phyloP scores from a whole-genome alignment of 2,797 vertebrate genomes.

The Spondyliosoma cantharus region DNA sequence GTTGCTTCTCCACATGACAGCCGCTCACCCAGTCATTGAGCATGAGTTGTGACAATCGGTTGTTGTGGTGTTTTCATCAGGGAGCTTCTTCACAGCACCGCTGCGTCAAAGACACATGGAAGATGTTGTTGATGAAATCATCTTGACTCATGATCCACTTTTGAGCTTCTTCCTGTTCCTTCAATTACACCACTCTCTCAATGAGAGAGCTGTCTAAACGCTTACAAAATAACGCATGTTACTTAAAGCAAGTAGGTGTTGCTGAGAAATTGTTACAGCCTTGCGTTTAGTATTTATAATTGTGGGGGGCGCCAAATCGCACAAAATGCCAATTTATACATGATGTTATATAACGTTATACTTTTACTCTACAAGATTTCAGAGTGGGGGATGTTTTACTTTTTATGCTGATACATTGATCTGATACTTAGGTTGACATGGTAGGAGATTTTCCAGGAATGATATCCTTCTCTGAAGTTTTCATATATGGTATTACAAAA shows the following conservation, averaged over 20 bases:
- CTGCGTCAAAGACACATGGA: neutral
- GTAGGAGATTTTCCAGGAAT: too few species aligned
- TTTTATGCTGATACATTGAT: neutral
- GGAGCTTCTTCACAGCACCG: neutral
- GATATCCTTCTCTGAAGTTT: too few species aligned
- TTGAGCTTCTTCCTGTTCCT: neutral
- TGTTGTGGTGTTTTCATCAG: neutral
- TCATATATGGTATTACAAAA: too few species aligned
- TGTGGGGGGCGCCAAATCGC: too few species aligned
- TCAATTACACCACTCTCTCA: neutral
- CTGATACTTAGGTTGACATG: too few species aligned
- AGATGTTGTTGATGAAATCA: constrained; percentile 1
- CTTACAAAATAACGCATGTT: neutral
- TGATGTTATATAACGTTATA: neutral
- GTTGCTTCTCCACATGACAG: neutral
- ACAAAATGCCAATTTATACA: too few species aligned
- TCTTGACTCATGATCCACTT: neutral
- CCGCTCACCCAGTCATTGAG: neutral
- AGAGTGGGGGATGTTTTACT: neutral
- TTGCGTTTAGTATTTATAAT: too few species aligned
- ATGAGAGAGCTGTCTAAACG: neutral
- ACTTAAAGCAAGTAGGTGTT: neutral
- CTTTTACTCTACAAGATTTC: neutral
- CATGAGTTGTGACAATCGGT: neutral
- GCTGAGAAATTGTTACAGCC: too few species aligned